Conservation (phyloP, 2,797 vertebrate species). For the Mormyrops attenuatus region DNA sequence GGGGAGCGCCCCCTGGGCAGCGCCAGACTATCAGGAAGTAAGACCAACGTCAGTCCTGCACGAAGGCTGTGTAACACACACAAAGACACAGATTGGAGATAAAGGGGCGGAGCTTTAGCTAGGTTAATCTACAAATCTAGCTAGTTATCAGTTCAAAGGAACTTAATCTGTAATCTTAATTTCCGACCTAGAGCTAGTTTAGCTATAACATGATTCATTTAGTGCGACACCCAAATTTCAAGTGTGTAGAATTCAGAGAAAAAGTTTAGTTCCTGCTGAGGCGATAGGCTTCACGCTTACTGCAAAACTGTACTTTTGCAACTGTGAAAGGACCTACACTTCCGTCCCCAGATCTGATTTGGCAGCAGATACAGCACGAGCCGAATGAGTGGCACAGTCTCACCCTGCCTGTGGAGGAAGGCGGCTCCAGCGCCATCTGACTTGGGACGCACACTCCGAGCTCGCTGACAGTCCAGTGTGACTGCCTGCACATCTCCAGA, state of each 20-base stretch:
- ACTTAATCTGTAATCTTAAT: not conserved
- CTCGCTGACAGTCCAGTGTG: not conserved
- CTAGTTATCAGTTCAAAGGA: not conserved
- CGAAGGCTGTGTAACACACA: not conserved
- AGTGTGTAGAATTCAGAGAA: not conserved
- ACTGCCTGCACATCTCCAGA: not conserved
- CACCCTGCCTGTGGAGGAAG: slow-evolving; percentile 44
- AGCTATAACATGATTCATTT: not conserved
- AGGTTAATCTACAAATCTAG: not conserved
- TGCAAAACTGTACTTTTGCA: not conserved
- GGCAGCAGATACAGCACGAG: slow-evolving; percentile 54
- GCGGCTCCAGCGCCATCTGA: slow-evolving; percentile 30
- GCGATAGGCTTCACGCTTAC: not conserved
- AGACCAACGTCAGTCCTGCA: slow-evolving; percentile 6
- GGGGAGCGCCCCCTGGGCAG: slow-evolving; percentile 47
- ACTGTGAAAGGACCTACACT: not conserved
- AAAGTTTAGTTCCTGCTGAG: not conserved
- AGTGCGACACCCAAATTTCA: not conserved
- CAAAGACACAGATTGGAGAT: not conserved
- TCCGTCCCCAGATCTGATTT: slow-evolving; percentile 40
- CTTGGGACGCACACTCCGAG: not conserved
- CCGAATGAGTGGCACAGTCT: slow-evolving; percentile 61
- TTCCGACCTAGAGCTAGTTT: not conserved
- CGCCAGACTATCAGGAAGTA: slow-evolving; percentile 44
- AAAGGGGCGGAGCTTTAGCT: not conserved